Percentiles rank a stretch among this genome's conserved stretches.
Evolutionary conservation across 2,888 invertebrate genomes (phyloP).

Genomic region (Sipha maydis): DNA sequence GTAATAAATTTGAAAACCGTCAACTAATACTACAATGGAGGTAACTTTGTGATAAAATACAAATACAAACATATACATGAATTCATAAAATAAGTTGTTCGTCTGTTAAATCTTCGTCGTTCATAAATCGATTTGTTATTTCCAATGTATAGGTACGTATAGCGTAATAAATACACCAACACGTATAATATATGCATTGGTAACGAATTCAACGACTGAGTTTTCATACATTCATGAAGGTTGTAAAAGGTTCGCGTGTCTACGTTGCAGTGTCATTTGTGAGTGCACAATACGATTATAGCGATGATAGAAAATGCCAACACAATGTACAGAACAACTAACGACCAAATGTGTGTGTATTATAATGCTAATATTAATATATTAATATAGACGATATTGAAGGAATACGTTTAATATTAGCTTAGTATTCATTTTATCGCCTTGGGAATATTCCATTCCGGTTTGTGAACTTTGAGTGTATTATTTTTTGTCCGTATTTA

Average conservation of each 20-base stretch:
- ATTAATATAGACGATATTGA: conserved; percentile 9
- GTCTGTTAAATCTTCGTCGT: background rate
- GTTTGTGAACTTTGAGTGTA: too few species aligned
- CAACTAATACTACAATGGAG: background rate
- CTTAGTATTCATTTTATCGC: background rate
- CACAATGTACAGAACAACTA: background rate
- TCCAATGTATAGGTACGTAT: background rate
- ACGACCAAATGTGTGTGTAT: background rate
- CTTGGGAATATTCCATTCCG: background rate
- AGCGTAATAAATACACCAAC: too few species aligned
- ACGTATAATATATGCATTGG: background rate
- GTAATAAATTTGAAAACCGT: too few species aligned
- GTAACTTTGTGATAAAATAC: background rate
- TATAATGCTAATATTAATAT: background rate
- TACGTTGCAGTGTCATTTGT: background rate
- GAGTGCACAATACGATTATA: background rate
- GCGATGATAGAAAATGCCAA: background rate
- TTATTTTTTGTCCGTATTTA: background rate
- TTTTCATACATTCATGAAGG: background rate
- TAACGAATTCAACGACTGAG: background rate
- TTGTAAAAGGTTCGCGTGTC: background rate
- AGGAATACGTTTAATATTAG: conserved; percentile 5
- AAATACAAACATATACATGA: background rate
- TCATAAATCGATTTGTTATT: background rate
- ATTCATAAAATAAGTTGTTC: background rate